Percentiles rank a stretch among this genome's conserved stretches.
Conservation (phyloP, 2,888 invertebrate genomes). For the Ypsolopha scabrella region DNA sequence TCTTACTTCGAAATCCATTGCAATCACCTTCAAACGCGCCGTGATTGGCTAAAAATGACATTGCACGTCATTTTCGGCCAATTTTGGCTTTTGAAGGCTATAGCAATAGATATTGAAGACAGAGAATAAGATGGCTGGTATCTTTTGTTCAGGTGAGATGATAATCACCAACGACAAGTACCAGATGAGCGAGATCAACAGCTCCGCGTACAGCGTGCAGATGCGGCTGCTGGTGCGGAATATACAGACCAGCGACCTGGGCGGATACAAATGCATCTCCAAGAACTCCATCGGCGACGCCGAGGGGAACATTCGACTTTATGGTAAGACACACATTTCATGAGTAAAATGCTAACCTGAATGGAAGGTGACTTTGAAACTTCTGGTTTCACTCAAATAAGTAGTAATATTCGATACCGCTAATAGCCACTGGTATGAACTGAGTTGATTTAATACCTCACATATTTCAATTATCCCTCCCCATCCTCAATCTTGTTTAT, state of each 20-base stretch:
- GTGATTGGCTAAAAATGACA: neutral
- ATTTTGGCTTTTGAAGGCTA: neutral
- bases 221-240: conserved; percentile 84
- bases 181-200: conserved; percentile 82
- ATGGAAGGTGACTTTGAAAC: no score
- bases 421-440: no score
- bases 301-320: conserved; percentile 88
- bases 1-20: no score
- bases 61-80: neutral
- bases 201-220: conserved; percentile 86
- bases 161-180: conserved; percentile 90
- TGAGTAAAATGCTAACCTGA: no score
- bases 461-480: no score
- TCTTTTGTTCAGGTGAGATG: conserved; percentile 82
- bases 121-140: no score
- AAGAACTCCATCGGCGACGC: conserved; percentile 94
- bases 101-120: neutral
- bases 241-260: conserved; percentile 81
- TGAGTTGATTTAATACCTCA: no score
- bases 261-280: conserved; percentile 92
- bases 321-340: conserved; percentile 72
- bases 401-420: no score
- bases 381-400: no score
- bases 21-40: no score
- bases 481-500: no score